Base-by-base conservation (phyloP, 2,797 vertebrate genomes). In the Sandelia bainsii region DNA sequence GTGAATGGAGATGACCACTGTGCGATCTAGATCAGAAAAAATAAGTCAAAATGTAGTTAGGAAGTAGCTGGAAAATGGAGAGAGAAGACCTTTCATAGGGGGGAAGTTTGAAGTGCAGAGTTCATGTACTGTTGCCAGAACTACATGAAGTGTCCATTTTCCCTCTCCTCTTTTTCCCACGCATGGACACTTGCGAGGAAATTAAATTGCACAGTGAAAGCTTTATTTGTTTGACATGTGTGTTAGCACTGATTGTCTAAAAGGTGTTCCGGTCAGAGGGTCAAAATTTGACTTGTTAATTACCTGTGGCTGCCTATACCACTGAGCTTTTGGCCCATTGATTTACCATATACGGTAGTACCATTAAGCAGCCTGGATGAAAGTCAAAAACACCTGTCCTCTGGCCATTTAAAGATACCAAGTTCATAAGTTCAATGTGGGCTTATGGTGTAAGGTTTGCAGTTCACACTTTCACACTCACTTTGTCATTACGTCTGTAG, bases 251-350 rank as follows among this genome's bases (percentile, higher is more conserved):
- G 16, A 65, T 75, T 85, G 25, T 86, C 56, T 75, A 9, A 65
- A 83, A 79, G 29, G 32, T 75, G 73, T 45, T 66, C 42, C 58
- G 75, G 77, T 79, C 73, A 74, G 32, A 69, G 80, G 72, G 85
- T 83, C 54, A 84, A 29, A 80, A 87, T 83, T 54, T 75, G 74
- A 82, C 71, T 83, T 84, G 65, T 68, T 85, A 78, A 86, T 87
- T 79, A 48, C 64, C 54, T 8, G 2, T 1, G 23, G 62, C 52
- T 61, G 69, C 52, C 9, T 59, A 5, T 23, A 14, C n/a, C n/a
- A 25, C 59, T 63, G 40, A 82, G 65, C 20, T 58, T 20, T 8
- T n/a, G n/a, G 71, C 27, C 60, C 17, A 13, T 6, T 17, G 46
- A 80, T 69, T 45, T 54, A 61, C 4, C 12, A 0, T 0, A 40